Evolutionary conservation across 1,140 invertebrate species (phyloP), one percentile per base, ranked within the genome.

Genomic region (Patella vulgata): DNA sequence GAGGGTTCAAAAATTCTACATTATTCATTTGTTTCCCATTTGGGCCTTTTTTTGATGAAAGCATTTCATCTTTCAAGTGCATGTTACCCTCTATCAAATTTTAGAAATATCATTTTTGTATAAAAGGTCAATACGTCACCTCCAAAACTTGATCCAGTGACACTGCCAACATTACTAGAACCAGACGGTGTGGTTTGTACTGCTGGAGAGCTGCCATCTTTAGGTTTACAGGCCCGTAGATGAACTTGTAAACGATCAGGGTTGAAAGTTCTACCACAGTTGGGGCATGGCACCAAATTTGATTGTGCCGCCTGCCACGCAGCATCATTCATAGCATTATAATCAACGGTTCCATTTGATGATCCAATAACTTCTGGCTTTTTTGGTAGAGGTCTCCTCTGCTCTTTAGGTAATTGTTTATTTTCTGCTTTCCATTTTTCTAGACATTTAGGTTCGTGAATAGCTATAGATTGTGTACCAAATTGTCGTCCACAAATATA

Each of bases 391-490:
- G 87, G 85, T 65, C 89, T 78, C 42, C 89, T 83, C 56, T 88
- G 86, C 58, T 85, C 77, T 40, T 85, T 81, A 8, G 90, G 89
- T 47, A 91, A 76, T 72, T 89, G 88, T 11, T 87, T 82, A 71
- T 92, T 91, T 74, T 91, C 89, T 39, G 84, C 75, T 39, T 88
- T 86, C 90, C 91, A 92, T 74, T 91, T 92, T 73, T 90, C 87
- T 30, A 92, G 75, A 73, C 91, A 93, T 66, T 92, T 89, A 1
- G 90, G 90, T 72, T 92, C 89, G 80, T 93, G 91, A 61, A 92
- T 91, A 19, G 79, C 80, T 52, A 93, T 89, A 42, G 89, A 90
- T 31, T 76, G 78, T 43, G 75, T 73, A 51, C 81, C 78, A 68
- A 81, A 83, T 65, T 82, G 71, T 56, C 82, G 64, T 8, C 81